phyloP scores from a whole-genome alignment of 2,888 invertebrate genomes.

The Acleris emargana region DNA sequence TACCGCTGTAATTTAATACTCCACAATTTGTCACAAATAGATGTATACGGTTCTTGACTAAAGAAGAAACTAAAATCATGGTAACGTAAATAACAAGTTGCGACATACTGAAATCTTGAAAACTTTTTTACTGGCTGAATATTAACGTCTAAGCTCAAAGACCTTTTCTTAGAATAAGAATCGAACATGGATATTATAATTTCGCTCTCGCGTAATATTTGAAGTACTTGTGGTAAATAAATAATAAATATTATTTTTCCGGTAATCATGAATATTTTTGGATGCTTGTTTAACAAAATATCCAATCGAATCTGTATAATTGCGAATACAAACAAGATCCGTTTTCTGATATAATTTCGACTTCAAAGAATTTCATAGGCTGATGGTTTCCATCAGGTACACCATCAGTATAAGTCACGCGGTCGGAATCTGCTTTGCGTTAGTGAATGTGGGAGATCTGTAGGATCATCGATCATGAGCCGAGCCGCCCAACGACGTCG shows the following conservation, averaged over 20 bases:
- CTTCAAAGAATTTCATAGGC: constrained; percentile 63
- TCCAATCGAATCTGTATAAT: constrained; percentile 21
- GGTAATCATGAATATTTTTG: neutral
- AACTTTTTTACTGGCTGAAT: no score
- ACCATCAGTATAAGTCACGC: constrained; percentile 52
- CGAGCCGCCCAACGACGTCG: constrained; percentile 37
- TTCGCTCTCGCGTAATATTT: no score
- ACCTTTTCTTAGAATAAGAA: no score
- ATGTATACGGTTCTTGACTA: no score
- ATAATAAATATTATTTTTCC: neutral
- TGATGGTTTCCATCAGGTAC: constrained; percentile 60
- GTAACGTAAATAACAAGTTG: no score
- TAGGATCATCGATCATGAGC: constrained; percentile 60
- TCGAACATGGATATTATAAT: no score
- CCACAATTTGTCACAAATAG: no score
- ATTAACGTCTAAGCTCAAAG: no score
- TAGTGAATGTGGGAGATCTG: constrained; percentile 57
- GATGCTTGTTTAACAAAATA: constrained; percentile 19
- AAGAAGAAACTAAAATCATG: no score
- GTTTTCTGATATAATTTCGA: constrained; percentile 43
- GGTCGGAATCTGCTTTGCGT: constrained; percentile 60
- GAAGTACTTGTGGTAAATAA: neutral
- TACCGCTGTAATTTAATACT: no score
- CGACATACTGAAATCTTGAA: no score
- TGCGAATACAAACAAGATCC: constrained; percentile 18